Conservation (phyloP, 2,113 vertebrate species). For the Falco punctatus region DNA sequence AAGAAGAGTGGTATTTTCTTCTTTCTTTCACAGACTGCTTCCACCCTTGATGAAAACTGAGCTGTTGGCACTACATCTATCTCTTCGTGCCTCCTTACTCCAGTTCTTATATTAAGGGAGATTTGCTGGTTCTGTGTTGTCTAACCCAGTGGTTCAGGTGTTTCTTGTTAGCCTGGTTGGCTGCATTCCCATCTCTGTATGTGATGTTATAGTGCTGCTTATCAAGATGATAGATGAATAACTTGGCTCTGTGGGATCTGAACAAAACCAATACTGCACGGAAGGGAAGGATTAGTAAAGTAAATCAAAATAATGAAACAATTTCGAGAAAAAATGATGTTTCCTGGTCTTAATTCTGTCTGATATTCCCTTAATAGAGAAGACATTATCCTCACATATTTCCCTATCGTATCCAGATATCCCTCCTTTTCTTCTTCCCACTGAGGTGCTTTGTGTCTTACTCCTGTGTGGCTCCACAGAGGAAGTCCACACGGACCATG, state of each 20-base stretch:
- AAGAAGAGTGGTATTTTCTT: neutral
- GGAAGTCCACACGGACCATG: neutral
- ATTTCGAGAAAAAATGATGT: neutral
- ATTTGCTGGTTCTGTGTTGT: neutral
- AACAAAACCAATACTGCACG: neutral
- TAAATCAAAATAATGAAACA: neutral
- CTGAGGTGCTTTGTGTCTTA: neutral
- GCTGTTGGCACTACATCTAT: neutral
- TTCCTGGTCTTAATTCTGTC: neutral
- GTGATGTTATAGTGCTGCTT: neutral
- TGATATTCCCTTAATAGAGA: neutral
- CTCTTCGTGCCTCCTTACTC: neutral
- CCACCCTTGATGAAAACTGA: neutral
- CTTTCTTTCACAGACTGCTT: neutral
- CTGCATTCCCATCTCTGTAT: neutral
- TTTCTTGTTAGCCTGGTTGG: neutral
- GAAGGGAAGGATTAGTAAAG: neutral
- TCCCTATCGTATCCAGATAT: neutral
- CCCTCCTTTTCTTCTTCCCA: neutral
- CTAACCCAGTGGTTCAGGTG: neutral
- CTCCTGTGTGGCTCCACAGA: neutral
- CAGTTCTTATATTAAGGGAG: neutral
- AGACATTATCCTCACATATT: neutral
- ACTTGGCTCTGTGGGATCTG: neutral
- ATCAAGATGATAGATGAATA: neutral